These are phyloP conservation scores for Cygnus buccinator DNA, from an alignment of 2,113 vertebrate species.

Conservation along the genomic window DNA sequence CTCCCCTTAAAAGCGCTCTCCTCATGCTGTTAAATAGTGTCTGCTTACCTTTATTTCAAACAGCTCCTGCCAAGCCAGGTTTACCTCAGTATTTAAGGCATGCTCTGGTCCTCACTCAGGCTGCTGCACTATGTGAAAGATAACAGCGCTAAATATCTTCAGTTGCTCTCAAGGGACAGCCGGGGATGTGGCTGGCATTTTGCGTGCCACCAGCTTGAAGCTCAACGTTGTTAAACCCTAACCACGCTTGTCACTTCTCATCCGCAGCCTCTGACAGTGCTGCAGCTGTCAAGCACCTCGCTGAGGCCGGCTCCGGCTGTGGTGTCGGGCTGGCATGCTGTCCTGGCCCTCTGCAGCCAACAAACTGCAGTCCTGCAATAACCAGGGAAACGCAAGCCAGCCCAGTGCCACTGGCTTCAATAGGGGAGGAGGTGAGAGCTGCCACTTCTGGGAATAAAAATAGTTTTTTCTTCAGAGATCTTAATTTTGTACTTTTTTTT, in stretches of 20 bases:
- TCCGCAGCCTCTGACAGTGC: rapidly evolving
- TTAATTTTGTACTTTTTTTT: background rate
- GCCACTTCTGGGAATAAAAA: background rate
- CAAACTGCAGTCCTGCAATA: background rate
- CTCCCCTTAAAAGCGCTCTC: background rate
- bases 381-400: background rate
- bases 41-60: background rate
- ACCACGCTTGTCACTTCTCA: background rate
- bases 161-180: rapidly evolving
- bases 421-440: background rate
- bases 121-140: rapidly evolving
- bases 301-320: background rate
- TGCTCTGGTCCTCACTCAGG: background rate
- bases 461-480: background rate
- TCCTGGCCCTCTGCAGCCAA: background rate
- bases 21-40: background rate
- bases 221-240: background rate
- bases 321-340: background rate
- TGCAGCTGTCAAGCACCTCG: rapidly evolving
- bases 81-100: background rate
- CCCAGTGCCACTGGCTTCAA: background rate
- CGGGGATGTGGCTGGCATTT: background rate
- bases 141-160: background rate
- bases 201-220: background rate
- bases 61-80: background rate